phyloP scores from a whole-genome alignment of 2,113 vertebrate genomes.

The Spilogale gracilis region DNA sequence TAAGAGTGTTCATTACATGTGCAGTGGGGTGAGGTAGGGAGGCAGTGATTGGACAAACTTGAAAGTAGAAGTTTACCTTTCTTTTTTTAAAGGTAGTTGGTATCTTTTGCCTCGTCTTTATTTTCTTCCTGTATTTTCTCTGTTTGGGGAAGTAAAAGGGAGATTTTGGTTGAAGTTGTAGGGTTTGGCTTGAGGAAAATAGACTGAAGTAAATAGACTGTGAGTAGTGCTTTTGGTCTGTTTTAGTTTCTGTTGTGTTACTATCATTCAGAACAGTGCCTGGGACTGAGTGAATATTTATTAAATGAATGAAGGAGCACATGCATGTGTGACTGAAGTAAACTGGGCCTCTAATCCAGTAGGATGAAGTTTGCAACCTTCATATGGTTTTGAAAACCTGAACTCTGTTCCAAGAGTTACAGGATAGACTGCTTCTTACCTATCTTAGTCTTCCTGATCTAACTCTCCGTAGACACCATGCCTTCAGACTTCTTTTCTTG shows the following conservation, averaged over 20 bases:
- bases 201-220: neutral
- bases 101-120: neutral
- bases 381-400: conserved; percentile 4
- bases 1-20: neutral
- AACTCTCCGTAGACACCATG: neutral
- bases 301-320: neutral
- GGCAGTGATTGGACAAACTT: neutral
- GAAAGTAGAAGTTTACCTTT: neutral
- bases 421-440: neutral
- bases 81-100: neutral
- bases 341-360: neutral
- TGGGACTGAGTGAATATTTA: neutral
- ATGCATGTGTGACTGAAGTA: neutral
- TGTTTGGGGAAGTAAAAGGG: neutral
- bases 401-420: neutral
- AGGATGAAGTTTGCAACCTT: neutral
- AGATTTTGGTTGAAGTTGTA: conserved; percentile 31
- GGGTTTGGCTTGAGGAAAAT: conserved; percentile 2
- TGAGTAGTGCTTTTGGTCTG: neutral
- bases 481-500: neutral
- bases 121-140: neutral
- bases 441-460: neutral
- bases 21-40: neutral
- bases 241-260: neutral
- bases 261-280: neutral